phyloP scores from a whole-genome alignment of 2,888 invertebrate species.

The Lampropteryx suffumata region DNA sequence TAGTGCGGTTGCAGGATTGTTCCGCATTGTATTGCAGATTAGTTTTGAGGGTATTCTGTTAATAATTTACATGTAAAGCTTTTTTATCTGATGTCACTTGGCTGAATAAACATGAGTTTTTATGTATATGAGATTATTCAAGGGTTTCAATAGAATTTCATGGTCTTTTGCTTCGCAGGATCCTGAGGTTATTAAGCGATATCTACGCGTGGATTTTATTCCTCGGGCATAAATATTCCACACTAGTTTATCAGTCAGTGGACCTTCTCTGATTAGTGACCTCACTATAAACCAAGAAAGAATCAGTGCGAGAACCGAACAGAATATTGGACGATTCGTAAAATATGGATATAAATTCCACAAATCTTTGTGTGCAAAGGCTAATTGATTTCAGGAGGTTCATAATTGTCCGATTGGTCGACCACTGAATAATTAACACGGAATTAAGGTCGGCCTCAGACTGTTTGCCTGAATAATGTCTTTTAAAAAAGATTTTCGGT shows the following conservation, averaged over 20 bases:
- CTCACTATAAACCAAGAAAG: no score
- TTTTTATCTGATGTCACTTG: constrained; percentile 3
- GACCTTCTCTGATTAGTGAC: no score
- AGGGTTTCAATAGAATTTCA: constrained; percentile 1
- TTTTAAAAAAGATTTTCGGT: constrained; percentile 51
- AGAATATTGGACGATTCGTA: background rate
- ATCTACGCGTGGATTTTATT: no score
- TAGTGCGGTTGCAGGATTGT: constrained; percentile 47
- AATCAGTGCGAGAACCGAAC: no score
- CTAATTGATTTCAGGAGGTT: constrained; percentile 67
- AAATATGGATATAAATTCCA: constrained; percentile 3
- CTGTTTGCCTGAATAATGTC: constrained; percentile 64
- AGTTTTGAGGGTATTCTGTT: constrained; percentile 36
- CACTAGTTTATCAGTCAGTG: no score
- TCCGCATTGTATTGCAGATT: constrained; percentile 69
- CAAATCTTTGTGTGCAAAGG: constrained; percentile 39
- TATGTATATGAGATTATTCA: background rate
- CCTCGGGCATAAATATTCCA: no score
- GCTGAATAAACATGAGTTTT: background rate
- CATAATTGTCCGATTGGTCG: constrained; percentile 54
- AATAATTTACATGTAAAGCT: background rate
- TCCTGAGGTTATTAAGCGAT: no score
- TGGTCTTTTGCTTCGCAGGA: background rate
- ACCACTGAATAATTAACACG: constrained; percentile 68
- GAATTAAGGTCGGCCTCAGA: constrained; percentile 49